A percentile compares a stretch with the other conserved stretches of the same genome.
phyloP scores from a whole-genome alignment of 2,113 vertebrate species.

The Nyctibius bracteatus region DNA sequence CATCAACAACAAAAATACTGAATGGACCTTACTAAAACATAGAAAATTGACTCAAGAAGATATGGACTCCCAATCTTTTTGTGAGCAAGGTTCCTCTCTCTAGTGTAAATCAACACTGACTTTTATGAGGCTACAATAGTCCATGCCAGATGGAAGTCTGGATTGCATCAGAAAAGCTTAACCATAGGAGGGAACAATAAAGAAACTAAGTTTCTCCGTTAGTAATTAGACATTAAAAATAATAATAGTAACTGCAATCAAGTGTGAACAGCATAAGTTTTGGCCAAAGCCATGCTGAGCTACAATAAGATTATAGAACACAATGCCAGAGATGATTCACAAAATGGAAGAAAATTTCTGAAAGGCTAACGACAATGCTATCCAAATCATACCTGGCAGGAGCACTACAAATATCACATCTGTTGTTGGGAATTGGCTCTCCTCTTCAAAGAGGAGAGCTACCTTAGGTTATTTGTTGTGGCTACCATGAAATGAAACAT shows the following conservation, averaged over 20 bases:
- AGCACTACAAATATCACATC: constrained; percentile 30
- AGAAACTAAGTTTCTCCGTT: not conserved
- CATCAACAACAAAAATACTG: not conserved
- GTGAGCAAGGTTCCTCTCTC: not conserved
- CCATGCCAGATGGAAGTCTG: not conserved
- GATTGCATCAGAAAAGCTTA: not conserved
- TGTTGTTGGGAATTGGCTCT: constrained; percentile 54
- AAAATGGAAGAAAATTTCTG: not conserved
- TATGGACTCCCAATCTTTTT: not conserved
- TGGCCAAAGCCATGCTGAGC: not conserved
- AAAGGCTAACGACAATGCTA: not conserved
- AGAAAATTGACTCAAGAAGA: not conserved
- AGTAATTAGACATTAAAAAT: constrained; percentile 25
- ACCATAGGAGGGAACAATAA: not conserved
- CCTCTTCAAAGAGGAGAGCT: not conserved
- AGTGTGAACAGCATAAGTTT: not conserved
- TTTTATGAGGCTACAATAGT: not conserved
- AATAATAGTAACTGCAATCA: not conserved
- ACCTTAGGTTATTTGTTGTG: constrained; percentile 40
- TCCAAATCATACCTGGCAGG: constrained; percentile 48
- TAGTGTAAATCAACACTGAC: not conserved
- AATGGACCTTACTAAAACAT: not conserved
- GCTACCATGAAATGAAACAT: constrained; percentile 41
- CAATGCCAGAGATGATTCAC: not conserved
- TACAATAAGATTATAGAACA: not conserved